Evolutionary conservation across 2,797 vertebrate genomes (phyloP), one percentile per base, ranked within the genome.

Genomic region (Rachycentron canadum): DNA sequence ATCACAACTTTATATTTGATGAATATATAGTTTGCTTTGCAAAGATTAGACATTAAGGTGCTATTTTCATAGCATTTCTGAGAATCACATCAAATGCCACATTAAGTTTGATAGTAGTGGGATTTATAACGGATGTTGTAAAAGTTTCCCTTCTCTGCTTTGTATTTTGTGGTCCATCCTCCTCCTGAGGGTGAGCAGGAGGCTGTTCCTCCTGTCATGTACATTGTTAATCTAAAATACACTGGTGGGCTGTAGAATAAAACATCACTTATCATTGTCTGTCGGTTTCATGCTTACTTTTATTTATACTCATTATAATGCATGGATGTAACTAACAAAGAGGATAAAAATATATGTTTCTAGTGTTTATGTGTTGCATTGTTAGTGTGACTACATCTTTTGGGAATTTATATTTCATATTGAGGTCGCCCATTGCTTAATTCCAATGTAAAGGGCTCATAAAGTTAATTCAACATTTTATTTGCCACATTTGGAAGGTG

Each of bases 241-340:
- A 30, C 59, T 21, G 19, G 16, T 71, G 81, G 87, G 79, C 88
- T 89, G 85, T 88, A 91, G 75, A 91, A 92, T 89, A 89, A 90
- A 90, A 78, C 81, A 79, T 52, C 4, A 45, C 62, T 53, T 36
- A 28, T 76, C 58, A 40, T 69, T 43, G 19, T 50, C 19, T 58
- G 2, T 71, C 53, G 40, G 56, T 75, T 81, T 76, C 14, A 69
- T 80, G 70, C 34, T 78, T 61, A 7, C 30, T 66, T 87, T 73
- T 78, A 55, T 52, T 83, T 65, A 36, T 47, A 47, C 55, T 65
- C 6, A 50, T 70, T 71, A 40, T 60, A 41, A 66, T 78, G 78
- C 86, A 81, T 87, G 65, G 63, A 62, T 82, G 64, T 82, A 76
- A 61, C n/a, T 52, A 59, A 45, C 17, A 28, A 52, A 67, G 28